These are phyloP conservation scores for Neomicropteryx cornuta DNA, from an alignment of 1,140 invertebrate species.

Conservation along the genomic window DNA sequence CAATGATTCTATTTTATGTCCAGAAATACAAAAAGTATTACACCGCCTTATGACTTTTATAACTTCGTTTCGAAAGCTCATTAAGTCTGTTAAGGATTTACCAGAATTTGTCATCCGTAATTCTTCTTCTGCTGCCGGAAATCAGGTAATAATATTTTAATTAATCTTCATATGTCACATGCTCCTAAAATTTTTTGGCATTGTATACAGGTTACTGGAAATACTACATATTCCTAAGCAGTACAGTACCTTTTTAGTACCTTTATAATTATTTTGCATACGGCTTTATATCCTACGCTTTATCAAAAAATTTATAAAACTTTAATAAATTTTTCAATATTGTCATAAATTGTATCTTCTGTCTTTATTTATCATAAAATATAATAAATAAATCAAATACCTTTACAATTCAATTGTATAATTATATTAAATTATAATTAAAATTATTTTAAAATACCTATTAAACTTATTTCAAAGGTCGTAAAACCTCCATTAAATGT, in stretches of 20 bases:
- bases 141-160: conserved; percentile 9
- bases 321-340: too few species aligned
- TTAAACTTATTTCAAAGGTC: too few species aligned
- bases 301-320: too few species aligned
- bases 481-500: too few species aligned
- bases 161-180: neutral
- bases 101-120: conserved; percentile 14
- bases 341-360: too few species aligned
- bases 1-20: conserved; percentile 6
- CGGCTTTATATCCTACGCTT: neutral
- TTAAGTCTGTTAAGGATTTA: conserved; percentile 10
- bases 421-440: too few species aligned
- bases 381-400: too few species aligned
- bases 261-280: conserved; percentile 2
- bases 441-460: too few species aligned
- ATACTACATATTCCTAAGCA: conserved; percentile 1
- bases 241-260: too few species aligned
- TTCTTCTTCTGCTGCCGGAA: conserved; percentile 11
- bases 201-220: conserved; percentile 2
- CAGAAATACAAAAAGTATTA: conserved; percentile 3
- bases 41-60: conserved; percentile 7
- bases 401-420: too few species aligned
- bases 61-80: conserved; percentile 8
- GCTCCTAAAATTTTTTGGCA: neutral
- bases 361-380: neutral